phyloP scores from a whole-genome alignment of 64 coral and sea anemone genomes.

The Hydrozoanthus tunicans region DNA sequence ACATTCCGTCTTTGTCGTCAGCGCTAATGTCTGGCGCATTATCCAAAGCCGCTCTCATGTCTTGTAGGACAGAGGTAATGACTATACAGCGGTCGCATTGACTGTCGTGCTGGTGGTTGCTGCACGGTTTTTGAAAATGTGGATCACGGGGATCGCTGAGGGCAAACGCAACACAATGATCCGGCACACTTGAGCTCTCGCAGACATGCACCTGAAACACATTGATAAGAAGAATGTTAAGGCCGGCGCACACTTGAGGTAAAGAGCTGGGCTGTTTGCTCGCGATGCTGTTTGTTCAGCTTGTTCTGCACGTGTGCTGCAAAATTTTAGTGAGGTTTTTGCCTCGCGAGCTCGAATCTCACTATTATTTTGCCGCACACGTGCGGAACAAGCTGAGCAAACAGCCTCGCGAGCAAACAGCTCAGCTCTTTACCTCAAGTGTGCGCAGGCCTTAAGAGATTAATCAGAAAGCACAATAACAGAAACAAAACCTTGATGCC shows the following conservation, averaged over 20 bases:
- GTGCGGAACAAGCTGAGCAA: too few relatives aligned
- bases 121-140: conserved; percentile 34
- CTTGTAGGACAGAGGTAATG: conserved; percentile 9
- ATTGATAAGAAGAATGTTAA: background rate
- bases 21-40: background rate
- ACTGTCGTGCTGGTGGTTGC: conserved; percentile 20
- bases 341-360: too few relatives aligned
- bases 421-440: too few relatives aligned
- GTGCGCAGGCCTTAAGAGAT: too few relatives aligned
- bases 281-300: too few relatives aligned
- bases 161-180: conserved; percentile 55
- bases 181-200: conserved; percentile 51
- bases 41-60: background rate
- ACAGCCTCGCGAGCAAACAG: too few relatives aligned
- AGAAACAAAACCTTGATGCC: too few relatives aligned
- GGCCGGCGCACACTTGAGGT: background rate
- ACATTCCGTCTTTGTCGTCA: conserved; percentile 46
- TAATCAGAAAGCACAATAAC: too few relatives aligned
- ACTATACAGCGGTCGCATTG: conserved; percentile 13
- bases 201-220: conserved; percentile 37
- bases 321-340: too few relatives aligned
- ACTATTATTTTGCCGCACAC: too few relatives aligned
- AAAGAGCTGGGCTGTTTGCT: background rate
- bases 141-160: conserved; percentile 49
- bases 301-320: too few relatives aligned